Percentiles rank a stretch among this genome's conserved stretches.
Conservation (phyloP, 2,888 invertebrate genomes). For the Acanthoscelides obtectus region DNA sequence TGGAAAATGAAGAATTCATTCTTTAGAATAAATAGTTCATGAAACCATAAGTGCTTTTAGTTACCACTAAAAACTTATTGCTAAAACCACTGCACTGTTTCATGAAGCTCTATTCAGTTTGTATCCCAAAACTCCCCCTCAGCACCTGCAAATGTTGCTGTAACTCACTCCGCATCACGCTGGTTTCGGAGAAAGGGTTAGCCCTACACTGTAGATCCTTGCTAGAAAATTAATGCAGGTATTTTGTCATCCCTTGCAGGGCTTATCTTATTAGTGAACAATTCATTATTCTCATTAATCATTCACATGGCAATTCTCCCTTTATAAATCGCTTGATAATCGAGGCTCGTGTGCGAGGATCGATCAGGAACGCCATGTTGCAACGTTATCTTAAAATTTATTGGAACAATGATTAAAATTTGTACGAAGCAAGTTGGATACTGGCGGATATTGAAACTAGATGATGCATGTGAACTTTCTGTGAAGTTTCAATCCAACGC, state of each 20-base stretch:
- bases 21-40: too few relatives aligned
- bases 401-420: background rate
- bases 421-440: background rate
- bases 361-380: background rate
- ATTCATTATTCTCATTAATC: slow-evolving; percentile 31
- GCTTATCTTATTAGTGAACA: slow-evolving; percentile 29
- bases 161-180: background rate
- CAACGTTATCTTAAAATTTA: background rate
- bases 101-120: background rate
- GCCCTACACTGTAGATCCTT: background rate
- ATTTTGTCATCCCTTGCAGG: slow-evolving; percentile 25
- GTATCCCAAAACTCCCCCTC: background rate
- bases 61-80: background rate
- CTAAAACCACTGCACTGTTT: background rate
- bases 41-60: too few relatives aligned
- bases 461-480: background rate
- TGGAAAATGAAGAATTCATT: too few relatives aligned
- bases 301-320: slow-evolving; percentile 6
- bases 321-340: background rate
- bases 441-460: background rate
- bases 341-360: background rate
- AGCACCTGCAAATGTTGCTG: background rate
- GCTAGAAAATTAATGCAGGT: slow-evolving; percentile 22
- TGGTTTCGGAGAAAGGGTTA: background rate
- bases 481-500: background rate